Evolutionary conservation across 2,888 invertebrate species (phyloP).

Genomic region (Octonoba sinensis): DNA sequence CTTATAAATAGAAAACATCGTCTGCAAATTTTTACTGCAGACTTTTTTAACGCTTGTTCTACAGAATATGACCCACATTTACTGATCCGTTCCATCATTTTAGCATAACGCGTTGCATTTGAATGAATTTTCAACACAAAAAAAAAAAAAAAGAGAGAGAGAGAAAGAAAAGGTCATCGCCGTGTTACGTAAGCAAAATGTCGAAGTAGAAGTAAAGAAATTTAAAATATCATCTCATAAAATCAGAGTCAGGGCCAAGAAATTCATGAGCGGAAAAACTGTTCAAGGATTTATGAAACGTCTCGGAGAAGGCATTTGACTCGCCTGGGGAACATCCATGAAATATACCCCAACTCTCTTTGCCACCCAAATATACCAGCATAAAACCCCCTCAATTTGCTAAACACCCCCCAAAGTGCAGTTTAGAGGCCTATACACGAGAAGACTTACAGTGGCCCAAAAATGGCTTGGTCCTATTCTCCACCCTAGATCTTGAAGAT

Average conservation of each 20-base stretch:
- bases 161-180: not conserved
- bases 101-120: no score
- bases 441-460: slow-evolving; percentile 55
- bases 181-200: no score
- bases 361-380: not conserved
- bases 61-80: no score
- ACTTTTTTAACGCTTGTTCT: no score
- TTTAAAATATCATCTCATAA: not conserved
- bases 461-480: slow-evolving; percentile 45
- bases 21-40: no score
- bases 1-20: no score
- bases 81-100: no score
- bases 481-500: slow-evolving; percentile 9
- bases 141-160: no score
- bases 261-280: not conserved
- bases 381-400: slow-evolving; percentile 37
- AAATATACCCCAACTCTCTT: not conserved
- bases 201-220: not conserved
- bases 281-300: not conserved
- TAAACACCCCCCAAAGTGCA: slow-evolving; percentile 22
- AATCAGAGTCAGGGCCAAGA: slow-evolving; percentile 9
- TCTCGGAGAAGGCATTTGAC: not conserved
- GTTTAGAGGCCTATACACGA: slow-evolving; percentile 36
- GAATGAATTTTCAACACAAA: not conserved
- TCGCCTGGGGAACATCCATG: not conserved